A percentile compares a stretch with the other conserved stretches of the same genome.
phyloP scores from a whole-genome alignment of 2,888 invertebrate species.

The Lycophotia porphyrea region DNA sequence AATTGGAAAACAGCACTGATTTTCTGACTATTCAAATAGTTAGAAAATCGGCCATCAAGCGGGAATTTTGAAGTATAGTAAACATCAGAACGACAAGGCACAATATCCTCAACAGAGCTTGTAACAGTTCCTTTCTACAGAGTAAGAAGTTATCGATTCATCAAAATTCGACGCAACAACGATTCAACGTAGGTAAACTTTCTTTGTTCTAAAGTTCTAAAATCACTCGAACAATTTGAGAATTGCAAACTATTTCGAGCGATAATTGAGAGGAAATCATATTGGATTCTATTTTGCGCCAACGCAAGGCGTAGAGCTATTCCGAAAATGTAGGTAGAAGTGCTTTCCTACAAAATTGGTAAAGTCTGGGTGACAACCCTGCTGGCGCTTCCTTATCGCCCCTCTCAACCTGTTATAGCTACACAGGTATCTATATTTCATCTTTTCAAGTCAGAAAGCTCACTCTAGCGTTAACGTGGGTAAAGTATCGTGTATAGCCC shows the following conservation, averaged over 20 bases:
- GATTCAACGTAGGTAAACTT: conserved; percentile 1
- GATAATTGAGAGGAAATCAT: conserved; percentile 31
- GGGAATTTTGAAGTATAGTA: too few species aligned
- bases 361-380: conserved; percentile 15
- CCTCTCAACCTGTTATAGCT: conserved; percentile 5
- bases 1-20: not conserved
- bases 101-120: not conserved
- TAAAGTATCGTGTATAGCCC: conserved; percentile 26
- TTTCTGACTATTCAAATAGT: too few species aligned
- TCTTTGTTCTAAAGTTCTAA: not conserved
- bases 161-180: conserved; percentile 2
- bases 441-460: conserved; percentile 67
- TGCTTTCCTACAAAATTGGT: conserved; percentile 37
- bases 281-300: conserved; percentile 21
- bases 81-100: not conserved
- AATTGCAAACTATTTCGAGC: conserved; percentile 35
- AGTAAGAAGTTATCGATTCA: not conserved
- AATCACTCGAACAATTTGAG: conserved; percentile 32
- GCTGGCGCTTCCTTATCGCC: conserved; percentile 15
- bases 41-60: too few species aligned
- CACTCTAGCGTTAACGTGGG: conserved; percentile 58
- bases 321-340: conserved; percentile 20
- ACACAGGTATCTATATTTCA: conserved; percentile 41
- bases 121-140: not conserved
- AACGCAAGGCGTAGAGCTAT: conserved; percentile 12